These are phyloP conservation scores for Cremastobaeus sp. DNA, from an alignment of 2,888 invertebrate species.

Conservation along the genomic window DNA sequence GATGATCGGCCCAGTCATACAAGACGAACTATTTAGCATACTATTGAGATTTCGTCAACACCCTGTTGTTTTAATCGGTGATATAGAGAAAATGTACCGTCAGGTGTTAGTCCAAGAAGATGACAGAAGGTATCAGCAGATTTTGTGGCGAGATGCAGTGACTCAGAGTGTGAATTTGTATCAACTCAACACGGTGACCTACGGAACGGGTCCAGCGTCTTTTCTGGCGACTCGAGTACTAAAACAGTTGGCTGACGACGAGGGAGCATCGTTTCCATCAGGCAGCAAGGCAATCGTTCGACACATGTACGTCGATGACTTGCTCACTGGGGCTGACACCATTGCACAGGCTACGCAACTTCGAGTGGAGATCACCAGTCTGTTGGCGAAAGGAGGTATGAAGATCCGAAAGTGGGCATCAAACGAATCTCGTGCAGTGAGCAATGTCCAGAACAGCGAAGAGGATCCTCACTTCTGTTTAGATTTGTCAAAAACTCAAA, in stretches of 20 bases:
- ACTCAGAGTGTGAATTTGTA: too few species aligned
- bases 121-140: conserved; percentile 22
- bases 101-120: conserved; percentile 23
- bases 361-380: too few species aligned
- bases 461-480: conserved; percentile 2
- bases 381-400: conserved; percentile 10
- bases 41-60: conserved; percentile 5
- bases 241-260: too few species aligned
- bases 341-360: too few species aligned
- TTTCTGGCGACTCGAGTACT: conserved; percentile 20
- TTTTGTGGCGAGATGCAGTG: conserved; percentile 19
- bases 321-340: too few species aligned
- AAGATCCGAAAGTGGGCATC: conserved; percentile 17
- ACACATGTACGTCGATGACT: too few species aligned
- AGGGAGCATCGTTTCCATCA: too few species aligned
- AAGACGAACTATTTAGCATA: conserved; percentile 19
- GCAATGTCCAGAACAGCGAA: not conserved
- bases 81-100: conserved; percentile 49
- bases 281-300: too few species aligned
- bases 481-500: conserved; percentile 4
- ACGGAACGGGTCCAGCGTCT: conserved; percentile 13
- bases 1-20: conserved; percentile 29
- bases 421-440: not conserved
- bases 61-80: conserved; percentile 11
- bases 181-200: conserved; percentile 20